phyloP scores from a whole-genome alignment of 1,140 invertebrate genomes.

The Cyphomyrmex costatus region DNA sequence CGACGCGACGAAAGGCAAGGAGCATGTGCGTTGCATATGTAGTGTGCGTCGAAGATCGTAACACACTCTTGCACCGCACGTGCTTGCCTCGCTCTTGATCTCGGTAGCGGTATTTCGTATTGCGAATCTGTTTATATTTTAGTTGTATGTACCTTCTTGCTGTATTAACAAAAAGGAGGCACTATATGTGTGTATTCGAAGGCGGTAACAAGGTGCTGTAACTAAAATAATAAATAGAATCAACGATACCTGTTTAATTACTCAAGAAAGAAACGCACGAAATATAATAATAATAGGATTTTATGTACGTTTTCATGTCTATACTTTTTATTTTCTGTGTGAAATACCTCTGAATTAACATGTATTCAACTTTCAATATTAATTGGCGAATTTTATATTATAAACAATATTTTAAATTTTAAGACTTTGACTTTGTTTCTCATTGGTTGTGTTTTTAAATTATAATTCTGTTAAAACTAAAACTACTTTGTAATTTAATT shows the following conservation, averaged over 20 bases:
- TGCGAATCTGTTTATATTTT: constrained; percentile 25
- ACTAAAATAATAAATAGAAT: constrained; percentile 25
- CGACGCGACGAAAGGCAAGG: neutral
- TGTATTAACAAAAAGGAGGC: neutral
- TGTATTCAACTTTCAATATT: neutral
- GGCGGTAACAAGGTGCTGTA: neutral
- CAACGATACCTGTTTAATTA: neutral
- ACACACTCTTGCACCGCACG: neutral
- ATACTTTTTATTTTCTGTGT: neutral
- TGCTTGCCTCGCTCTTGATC: neutral
- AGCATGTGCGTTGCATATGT: neutral
- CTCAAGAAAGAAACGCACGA: neutral
- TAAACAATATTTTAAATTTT: too few species aligned
- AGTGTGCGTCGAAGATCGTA: too few species aligned
- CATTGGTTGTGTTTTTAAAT: too few species aligned
- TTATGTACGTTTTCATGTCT: neutral
- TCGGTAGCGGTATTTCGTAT: constrained; percentile 50
- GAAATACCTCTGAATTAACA: neutral
- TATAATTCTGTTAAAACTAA: constrained; percentile 16
- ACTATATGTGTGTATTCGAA: neutral
- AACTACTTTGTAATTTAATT: neutral
- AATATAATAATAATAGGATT: neutral
- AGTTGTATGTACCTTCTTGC: constrained; percentile 20
- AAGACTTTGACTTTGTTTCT: too few species aligned
- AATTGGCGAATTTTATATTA: neutral